A percentile compares a stretch with the other conserved stretches of the same genome.
phyloP scores from a whole-genome alignment of 2,797 vertebrate genomes.

The Sorex maritimensis region DNA sequence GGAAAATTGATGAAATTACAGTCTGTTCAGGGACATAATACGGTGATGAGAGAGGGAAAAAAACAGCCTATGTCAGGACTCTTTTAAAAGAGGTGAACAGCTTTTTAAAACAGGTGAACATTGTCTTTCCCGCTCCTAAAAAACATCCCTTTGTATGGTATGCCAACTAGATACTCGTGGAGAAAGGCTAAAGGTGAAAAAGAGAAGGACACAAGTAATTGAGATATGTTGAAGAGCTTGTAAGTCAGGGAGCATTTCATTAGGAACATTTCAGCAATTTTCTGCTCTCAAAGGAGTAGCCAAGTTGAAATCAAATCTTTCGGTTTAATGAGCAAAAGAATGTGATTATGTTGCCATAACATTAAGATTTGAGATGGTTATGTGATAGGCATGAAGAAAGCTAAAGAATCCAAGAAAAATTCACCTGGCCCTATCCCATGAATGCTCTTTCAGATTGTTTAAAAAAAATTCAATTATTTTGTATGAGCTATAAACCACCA shows the following conservation, averaged over 20 bases:
- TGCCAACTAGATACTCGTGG: slow-evolving; percentile 89
- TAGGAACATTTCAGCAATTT: slow-evolving; percentile 72
- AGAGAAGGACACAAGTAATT: slow-evolving; percentile 88
- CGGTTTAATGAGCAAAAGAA: slow-evolving; percentile 79
- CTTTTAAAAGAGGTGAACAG: slow-evolving; percentile 85
- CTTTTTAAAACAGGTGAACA: slow-evolving; percentile 93
- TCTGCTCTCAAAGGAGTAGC: slow-evolving; percentile 73
- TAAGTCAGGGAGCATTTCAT: slow-evolving; percentile 78
- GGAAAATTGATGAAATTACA: slow-evolving; percentile 96
- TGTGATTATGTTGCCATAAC: slow-evolving; percentile 71
- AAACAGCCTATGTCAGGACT: slow-evolving; percentile 89
- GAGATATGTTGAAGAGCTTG: slow-evolving; percentile 89
- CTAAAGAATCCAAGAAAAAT: slow-evolving; percentile 67
- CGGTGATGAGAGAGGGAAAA: slow-evolving; percentile 90
- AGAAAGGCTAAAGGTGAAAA: slow-evolving; percentile 89
- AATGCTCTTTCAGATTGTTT: slow-evolving; percentile 30
- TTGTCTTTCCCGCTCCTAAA: slow-evolving; percentile 87
- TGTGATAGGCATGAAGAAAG: slow-evolving; percentile 51
- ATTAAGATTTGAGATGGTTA: slow-evolving; percentile 71
- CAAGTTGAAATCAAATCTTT: slow-evolving; percentile 78
- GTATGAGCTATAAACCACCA: slow-evolving; percentile 39
- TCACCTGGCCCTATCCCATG: slow-evolving; percentile 61
- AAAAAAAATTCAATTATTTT: slow-evolving; percentile 35
- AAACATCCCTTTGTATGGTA: slow-evolving; percentile 88
- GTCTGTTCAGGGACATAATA: slow-evolving; percentile 93